Conservation (phyloP, 2,888 invertebrate species). For the Polydrusus cervinus region DNA sequence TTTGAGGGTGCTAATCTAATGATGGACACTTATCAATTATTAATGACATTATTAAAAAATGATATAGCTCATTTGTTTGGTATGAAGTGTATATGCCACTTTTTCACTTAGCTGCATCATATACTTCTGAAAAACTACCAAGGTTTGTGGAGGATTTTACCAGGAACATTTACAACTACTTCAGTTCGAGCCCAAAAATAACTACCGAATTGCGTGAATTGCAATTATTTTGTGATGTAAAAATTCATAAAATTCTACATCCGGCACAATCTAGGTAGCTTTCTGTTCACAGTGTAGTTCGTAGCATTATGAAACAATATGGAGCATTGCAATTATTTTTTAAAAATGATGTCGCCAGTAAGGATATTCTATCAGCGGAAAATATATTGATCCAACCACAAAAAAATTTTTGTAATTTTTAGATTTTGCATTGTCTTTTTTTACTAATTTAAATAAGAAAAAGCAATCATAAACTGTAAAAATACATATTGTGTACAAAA, state of each 20-base stretch:
- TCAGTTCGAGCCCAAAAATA: slow-evolving; percentile 26
- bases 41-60: slow-evolving; percentile 31
- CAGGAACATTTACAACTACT: slow-evolving; percentile 27
- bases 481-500: slow-evolving; percentile 1
- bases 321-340: slow-evolving; percentile 4
- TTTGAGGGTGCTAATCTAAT: slow-evolving; percentile 46
- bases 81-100: slow-evolving; percentile 63
- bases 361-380: background rate
- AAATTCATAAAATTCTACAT: slow-evolving; percentile 11
- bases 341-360: background rate
- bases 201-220: background rate
- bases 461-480: background rate
- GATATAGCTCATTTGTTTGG: slow-evolving; percentile 44
- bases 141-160: slow-evolving; percentile 9
- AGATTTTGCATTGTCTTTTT: background rate
- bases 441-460: slow-evolving; percentile 9
- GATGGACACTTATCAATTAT: slow-evolving; percentile 37
- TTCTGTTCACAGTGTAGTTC: background rate
- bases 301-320: background rate
- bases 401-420: slow-evolving; percentile 4
- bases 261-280: slow-evolving; percentile 6
- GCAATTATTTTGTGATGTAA: slow-evolving; percentile 1
- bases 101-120: slow-evolving; percentile 61
- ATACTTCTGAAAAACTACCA: slow-evolving; percentile 61
- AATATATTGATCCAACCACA: background rate